phyloP scores from a whole-genome alignment of 1,140 invertebrate genomes.

The Nomia melanderi region DNA sequence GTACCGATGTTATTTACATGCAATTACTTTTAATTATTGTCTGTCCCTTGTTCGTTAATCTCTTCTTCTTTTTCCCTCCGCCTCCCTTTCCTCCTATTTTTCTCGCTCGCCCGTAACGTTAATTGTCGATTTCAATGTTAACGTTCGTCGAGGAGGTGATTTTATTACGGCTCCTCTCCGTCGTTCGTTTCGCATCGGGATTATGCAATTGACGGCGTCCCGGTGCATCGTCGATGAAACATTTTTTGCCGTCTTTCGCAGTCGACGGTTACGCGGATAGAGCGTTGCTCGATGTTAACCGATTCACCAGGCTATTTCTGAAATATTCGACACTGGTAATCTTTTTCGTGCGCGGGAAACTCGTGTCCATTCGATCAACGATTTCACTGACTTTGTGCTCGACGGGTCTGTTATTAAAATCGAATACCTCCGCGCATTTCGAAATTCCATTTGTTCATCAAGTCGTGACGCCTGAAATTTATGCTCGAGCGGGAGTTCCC shows the following conservation, averaged over 20 bases:
- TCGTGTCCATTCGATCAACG: not conserved
- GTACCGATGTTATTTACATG: conserved; percentile 18
- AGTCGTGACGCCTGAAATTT: no score
- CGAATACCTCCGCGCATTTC: no score
- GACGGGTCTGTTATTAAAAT: no score
- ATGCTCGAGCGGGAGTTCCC: no score
- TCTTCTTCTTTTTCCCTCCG: not conserved
- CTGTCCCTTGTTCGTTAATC: not conserved
- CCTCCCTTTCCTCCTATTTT: not conserved
- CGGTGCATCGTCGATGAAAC: not conserved
- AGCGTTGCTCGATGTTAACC: not conserved
- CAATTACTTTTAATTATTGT: conserved; percentile 25
- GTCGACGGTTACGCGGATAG: not conserved
- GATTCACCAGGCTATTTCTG: not conserved
- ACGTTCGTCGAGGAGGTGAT: not conserved
- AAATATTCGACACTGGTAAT: not conserved
- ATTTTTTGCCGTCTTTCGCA: not conserved
- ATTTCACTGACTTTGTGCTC: not conserved
- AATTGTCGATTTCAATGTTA: not conserved
- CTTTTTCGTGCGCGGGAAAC: not conserved
- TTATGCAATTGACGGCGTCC: not conserved
- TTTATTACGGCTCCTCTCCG: conserved; percentile 1
- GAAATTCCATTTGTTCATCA: no score
- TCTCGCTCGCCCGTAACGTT: not conserved
- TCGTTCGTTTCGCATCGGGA: not conserved